A percentile compares a stretch with the other conserved stretches of the same genome.
Conservation (phyloP, 2,113 vertebrate genomes). For the Sylvilagus bachmani region DNA sequence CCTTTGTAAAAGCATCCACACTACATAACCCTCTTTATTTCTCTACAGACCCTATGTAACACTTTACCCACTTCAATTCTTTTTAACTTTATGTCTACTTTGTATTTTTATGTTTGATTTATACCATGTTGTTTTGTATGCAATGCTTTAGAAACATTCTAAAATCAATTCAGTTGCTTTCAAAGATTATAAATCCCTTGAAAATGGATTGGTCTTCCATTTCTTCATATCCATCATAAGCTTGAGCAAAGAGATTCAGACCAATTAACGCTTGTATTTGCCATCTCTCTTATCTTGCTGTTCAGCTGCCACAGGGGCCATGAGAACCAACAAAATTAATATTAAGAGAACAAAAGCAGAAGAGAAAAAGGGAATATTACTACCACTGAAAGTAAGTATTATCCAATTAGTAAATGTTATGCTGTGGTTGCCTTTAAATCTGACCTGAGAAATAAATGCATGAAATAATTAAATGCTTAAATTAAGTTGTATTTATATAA, state of each 20-base stretch:
- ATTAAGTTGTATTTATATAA: not conserved
- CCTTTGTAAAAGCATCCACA: not conserved
- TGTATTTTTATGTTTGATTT: not conserved
- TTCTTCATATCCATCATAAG: not conserved
- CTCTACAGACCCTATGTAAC: not conserved
- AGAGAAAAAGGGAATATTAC: not conserved
- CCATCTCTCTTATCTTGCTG: not conserved
- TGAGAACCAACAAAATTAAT: not conserved
- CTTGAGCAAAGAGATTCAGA: not conserved
- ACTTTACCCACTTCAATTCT: not conserved
- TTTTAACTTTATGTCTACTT: not conserved
- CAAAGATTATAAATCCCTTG: not conserved
- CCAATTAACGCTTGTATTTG: not conserved
- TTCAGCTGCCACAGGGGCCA: not conserved
- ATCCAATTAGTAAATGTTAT: not conserved
- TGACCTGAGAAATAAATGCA: slow-evolving; percentile 24
- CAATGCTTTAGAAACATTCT: not conserved
- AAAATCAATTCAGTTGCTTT: slow-evolving; percentile 9
- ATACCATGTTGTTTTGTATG: not conserved
- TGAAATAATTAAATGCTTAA: slow-evolving; percentile 19
- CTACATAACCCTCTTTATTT: not conserved
- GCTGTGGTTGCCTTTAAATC: slow-evolving; percentile 22
- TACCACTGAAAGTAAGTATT: not conserved
- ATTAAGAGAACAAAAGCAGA: not conserved
- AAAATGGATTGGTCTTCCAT: not conserved